Conservation (phyloP, 2,797 vertebrate species). For the Muscicapa comitata region DNA sequence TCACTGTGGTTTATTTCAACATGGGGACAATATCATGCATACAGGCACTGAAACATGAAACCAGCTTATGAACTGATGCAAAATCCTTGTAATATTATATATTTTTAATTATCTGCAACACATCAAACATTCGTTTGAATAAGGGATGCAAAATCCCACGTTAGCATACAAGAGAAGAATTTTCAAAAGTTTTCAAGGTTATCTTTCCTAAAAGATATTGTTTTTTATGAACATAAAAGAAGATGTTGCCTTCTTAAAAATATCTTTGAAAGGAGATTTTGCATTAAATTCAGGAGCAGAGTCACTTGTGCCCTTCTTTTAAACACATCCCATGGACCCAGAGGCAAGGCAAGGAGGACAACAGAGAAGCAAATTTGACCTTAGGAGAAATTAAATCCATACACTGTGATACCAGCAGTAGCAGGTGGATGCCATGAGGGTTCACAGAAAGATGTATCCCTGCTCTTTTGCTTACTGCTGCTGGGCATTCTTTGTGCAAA, state of each 20-base stretch:
- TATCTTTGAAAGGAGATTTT: not conserved
- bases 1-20: not conserved
- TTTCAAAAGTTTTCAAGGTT: not conserved
- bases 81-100: not conserved
- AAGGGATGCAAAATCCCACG: not conserved
- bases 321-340: not conserved
- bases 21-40: not conserved
- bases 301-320: not conserved
- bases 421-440: not conserved
- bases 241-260: not conserved
- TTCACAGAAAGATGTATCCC: not conserved
- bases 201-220: not conserved
- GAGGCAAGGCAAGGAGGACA: not conserved
- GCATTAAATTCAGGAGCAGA: not conserved
- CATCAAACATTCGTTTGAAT: not conserved
- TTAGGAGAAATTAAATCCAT: not conserved
- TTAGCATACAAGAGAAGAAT: not conserved
- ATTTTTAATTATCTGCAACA: not conserved
- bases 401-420: not conserved
- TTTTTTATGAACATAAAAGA: not conserved
- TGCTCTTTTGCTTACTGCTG: not conserved
- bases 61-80: not conserved
- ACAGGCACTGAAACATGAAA: not conserved
- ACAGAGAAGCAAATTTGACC: not conserved
- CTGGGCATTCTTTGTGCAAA: not conserved